Percentiles rank a stretch among this genome's conserved stretches.
These are phyloP conservation scores for Raja brachyura DNA, from an alignment of 2,113 vertebrate genomes.

Conservation along the genomic window DNA sequence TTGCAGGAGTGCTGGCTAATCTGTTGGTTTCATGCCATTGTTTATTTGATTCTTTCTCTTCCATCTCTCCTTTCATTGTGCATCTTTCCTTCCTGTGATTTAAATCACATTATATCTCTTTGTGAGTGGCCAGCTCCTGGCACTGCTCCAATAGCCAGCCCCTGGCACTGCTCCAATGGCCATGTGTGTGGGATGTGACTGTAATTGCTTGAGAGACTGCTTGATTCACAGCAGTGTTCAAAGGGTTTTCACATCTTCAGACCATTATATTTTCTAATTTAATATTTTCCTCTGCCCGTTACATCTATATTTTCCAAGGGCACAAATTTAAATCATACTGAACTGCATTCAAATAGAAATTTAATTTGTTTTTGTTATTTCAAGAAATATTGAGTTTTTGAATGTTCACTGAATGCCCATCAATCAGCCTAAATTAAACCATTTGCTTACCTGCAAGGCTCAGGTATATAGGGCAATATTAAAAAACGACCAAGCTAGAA, in stretches of 20 bases:
- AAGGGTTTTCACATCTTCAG: not conserved
- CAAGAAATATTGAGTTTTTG: not conserved
- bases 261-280: not conserved
- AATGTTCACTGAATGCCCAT: not conserved
- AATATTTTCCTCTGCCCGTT: not conserved
- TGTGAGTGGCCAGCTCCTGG: not conserved
- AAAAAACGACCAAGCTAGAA: not conserved
- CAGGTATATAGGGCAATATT: not conserved
- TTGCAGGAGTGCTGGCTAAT: not conserved
- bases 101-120: not conserved
- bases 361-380: no score
- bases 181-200: not conserved
- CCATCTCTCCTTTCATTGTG: not conserved
- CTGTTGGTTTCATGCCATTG: not conserved
- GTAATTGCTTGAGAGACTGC: not conserved
- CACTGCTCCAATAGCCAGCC: not conserved
- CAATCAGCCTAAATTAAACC: not conserved
- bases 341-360: not conserved
- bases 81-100: not conserved
- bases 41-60: not conserved
- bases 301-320: not conserved
- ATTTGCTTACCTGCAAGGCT: not conserved
- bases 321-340: not conserved
- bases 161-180: not conserved
- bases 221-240: not conserved